A percentile compares a stretch with the other conserved stretches of the same genome.
Conservation (phyloP, 2,113 vertebrate genomes). For the Hemiprocne comata region DNA sequence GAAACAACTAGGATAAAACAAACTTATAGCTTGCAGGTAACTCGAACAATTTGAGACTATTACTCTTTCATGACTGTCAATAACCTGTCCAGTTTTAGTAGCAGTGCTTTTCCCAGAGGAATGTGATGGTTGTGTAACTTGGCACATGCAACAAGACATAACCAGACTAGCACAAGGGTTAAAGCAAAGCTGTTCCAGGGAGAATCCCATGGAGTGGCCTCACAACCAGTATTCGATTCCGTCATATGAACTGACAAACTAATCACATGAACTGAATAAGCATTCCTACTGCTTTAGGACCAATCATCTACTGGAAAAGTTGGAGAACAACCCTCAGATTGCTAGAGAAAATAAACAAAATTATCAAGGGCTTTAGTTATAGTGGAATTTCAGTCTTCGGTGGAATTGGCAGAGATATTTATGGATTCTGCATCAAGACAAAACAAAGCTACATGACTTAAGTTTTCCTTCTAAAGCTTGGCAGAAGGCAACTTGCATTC, state of each 20-base stretch:
- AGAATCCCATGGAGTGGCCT: background rate
- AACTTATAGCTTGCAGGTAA: background rate
- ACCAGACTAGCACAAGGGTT: background rate
- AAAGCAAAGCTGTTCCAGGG: background rate
- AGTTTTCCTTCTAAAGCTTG: background rate
- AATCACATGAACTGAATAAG: background rate
- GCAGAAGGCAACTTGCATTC: background rate
- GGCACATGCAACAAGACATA: background rate
- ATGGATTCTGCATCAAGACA: background rate
- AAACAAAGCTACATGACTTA: background rate
- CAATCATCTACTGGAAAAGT: background rate
- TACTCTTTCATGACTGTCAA: background rate
- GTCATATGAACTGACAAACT: background rate
- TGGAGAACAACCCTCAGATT: background rate
- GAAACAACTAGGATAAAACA: background rate
- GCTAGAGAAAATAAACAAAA: background rate
- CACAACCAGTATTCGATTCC: background rate
- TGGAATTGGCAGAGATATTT: background rate
- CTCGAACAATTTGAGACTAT: background rate
- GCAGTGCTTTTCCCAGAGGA: background rate
- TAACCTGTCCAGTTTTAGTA: background rate
- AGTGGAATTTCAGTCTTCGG: background rate
- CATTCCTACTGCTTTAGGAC: background rate
- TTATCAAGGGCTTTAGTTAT: background rate
- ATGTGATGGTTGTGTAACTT: background rate